Evolutionary conservation across 2,888 invertebrate species (phyloP).

Genomic region (Caenorhabditis becei): DNA sequence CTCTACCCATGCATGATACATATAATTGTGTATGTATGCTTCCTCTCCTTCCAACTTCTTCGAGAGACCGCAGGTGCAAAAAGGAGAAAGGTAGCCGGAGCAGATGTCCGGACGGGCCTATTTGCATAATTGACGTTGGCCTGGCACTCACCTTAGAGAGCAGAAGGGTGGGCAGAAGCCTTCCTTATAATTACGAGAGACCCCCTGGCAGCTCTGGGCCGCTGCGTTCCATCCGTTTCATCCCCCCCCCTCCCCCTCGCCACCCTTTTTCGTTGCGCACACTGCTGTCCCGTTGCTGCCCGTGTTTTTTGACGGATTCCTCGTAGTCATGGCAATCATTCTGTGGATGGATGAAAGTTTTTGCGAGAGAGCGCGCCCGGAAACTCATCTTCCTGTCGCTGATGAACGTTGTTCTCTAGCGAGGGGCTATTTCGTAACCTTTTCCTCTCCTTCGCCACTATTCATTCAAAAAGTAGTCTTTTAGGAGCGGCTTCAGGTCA

Average conservation of each 20-base stretch:
- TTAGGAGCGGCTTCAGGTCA: background rate
- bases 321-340: slow-evolving; percentile 58
- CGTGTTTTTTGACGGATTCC: slow-evolving; percentile 29
- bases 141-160: slow-evolving; percentile 4
- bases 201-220: background rate
- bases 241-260: slow-evolving; percentile 4
- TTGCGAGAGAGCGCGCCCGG: background rate
- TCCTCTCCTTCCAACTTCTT: background rate
- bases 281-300: slow-evolving; percentile 16
- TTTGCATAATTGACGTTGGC: slow-evolving; percentile 54
- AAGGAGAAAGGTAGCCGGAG: slow-evolving; percentile 20
- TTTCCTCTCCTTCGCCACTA: no score
- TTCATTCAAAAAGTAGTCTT: no score
- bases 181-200: slow-evolving; percentile 50
- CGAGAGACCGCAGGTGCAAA: slow-evolving; percentile 13
- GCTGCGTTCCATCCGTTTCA: slow-evolving; percentile 36
- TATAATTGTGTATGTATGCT: slow-evolving; percentile 28
- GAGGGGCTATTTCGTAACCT: slow-evolving; percentile 35
- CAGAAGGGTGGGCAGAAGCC: slow-evolving; percentile 14
- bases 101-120: slow-evolving; percentile 48
- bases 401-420: no score
- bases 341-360: background rate
- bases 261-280: slow-evolving; percentile 9
- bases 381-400: background rate
- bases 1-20: slow-evolving; percentile 39